Conservation (phyloP, 2,888 invertebrate species). For the Argynnis bischoffii region DNA sequence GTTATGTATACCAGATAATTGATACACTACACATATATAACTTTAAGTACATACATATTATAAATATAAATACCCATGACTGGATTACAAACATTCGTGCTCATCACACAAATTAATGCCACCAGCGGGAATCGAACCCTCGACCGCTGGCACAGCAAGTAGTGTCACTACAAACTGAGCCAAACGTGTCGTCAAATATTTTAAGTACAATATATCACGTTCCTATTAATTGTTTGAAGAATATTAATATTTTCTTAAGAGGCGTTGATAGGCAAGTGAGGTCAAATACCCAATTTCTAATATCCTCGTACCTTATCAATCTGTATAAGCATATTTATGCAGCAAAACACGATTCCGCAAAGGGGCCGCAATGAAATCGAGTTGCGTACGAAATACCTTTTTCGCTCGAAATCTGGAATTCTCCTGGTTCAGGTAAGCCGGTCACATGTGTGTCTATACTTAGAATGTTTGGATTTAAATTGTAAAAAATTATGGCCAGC, state of each 20-base stretch:
- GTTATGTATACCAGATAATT: too few species aligned
- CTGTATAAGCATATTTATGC: constrained; percentile 6
- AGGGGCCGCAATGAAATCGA: constrained; percentile 21
- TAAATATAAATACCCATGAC: too few species aligned
- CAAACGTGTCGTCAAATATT: too few species aligned
- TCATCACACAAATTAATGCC: too few species aligned
- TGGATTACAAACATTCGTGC: too few species aligned
- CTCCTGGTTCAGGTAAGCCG: constrained; percentile 38
- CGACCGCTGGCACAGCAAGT: too few species aligned
- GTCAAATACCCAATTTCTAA: background rate
- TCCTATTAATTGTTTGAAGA: too few species aligned
- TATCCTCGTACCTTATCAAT: background rate
- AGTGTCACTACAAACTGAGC: too few species aligned
- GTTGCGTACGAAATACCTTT: constrained; percentile 29
- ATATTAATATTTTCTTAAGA: too few species aligned
- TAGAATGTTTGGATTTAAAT: constrained; percentile 36
- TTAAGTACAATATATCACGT: background rate
- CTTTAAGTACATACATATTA: too few species aligned
- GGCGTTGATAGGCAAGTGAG: background rate
- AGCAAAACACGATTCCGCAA: constrained; percentile 7
- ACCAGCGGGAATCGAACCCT: too few species aligned
- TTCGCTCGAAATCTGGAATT: constrained; percentile 33
- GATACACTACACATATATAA: too few species aligned
- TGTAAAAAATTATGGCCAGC: constrained; percentile 36
- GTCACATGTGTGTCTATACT: constrained; percentile 34